These are phyloP conservation scores for Diplosoma virens DNA, from an alignment of 23 tunicate genomes.

Conservation along the genomic window DNA sequence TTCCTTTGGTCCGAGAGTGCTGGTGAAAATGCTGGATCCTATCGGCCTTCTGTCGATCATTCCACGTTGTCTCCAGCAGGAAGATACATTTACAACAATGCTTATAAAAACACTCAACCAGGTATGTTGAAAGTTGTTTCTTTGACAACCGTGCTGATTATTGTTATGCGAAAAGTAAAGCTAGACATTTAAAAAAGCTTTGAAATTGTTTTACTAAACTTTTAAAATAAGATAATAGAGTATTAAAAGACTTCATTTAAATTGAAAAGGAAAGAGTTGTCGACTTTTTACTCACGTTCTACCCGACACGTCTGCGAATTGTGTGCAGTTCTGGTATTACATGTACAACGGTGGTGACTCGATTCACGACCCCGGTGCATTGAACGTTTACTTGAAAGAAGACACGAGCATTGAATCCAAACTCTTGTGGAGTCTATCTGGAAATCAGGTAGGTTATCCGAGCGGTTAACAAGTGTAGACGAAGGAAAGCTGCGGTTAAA, in stretches of 20 bases:
- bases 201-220: no score
- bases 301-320: slow-evolving; percentile 45
- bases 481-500: no score
- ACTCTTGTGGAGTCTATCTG: slow-evolving; percentile 44
- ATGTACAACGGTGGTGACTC: slow-evolving; percentile 71
- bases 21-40: slow-evolving; percentile 60
- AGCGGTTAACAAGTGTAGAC: no score
- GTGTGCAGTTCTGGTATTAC: slow-evolving; percentile 86
- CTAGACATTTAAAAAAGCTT: no score
- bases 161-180: no score
- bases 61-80: slow-evolving; percentile 68
- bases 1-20: slow-evolving; percentile 31
- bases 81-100: slow-evolving; percentile 63
- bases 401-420: slow-evolving; percentile 21
- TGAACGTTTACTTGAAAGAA: slow-evolving; percentile 55
- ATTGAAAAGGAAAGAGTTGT: slow-evolving; percentile 39
- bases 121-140: no score
- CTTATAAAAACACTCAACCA: slow-evolving; percentile 61
- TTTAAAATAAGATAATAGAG: no score
- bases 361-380: slow-evolving; percentile 65
- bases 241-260: no score
- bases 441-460: slow-evolving; percentile 92
- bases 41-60: slow-evolving; percentile 71
- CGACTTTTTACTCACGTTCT: slow-evolving; percentile 67
- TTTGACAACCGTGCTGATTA: no score